These are phyloP conservation scores for Folsomia candida DNA, from an alignment of 2,888 invertebrate species.

Conservation along the genomic window DNA sequence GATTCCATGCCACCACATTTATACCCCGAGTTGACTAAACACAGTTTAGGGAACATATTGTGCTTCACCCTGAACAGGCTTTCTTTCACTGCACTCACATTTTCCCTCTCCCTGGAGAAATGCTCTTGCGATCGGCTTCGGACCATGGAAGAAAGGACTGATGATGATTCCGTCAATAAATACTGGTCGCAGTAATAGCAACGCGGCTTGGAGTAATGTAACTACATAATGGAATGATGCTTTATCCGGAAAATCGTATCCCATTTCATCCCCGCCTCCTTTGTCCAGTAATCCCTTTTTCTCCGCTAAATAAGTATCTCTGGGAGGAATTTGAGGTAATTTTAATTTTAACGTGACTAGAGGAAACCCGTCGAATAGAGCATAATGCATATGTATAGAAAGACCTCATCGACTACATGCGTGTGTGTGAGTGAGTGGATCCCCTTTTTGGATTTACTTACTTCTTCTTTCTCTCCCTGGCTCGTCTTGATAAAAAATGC, in stretches of 20 bases:
- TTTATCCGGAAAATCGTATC: slow-evolving; percentile 14
- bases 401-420: neutral
- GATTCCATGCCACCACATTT: no score
- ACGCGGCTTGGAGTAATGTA: no score
- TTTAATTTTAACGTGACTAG: neutral
- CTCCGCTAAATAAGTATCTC: slow-evolving; percentile 4
- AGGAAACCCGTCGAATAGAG: neutral
- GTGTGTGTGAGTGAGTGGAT: neutral
- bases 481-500: slow-evolving; percentile 12
- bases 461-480: neutral
- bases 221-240: no score
- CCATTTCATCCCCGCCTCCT: neutral
- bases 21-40: no score
- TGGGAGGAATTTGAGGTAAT: neutral
- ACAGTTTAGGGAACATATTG: no score
- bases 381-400: neutral
- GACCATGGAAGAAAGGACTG: neutral
- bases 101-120: neutral
- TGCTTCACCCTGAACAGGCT: neutral
- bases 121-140: slow-evolving; percentile 3
- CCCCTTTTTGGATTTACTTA: neutral
- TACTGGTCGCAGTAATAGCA: neutral
- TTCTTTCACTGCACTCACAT: slow-evolving; percentile 15
- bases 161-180: neutral
- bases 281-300: neutral